These are phyloP conservation scores for Phyllotis vaccarum DNA, from an alignment of 2,797 vertebrate genomes.

Conservation along the genomic window DNA sequence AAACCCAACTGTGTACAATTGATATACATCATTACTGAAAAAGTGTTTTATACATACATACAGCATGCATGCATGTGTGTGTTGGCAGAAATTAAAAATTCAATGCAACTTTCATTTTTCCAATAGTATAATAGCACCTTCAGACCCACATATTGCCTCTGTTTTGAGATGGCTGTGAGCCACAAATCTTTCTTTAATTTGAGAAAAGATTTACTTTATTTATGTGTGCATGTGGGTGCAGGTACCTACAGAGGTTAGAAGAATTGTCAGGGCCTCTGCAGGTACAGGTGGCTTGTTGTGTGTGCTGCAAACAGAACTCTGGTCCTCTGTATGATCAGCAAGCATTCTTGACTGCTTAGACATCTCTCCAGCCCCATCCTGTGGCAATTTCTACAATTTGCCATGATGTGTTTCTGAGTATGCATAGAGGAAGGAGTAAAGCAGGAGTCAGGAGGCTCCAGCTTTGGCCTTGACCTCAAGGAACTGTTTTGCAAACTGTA, in stretches of 20 bases:
- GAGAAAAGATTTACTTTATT: too few species aligned
- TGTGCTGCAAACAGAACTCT: background rate
- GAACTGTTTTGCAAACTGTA: background rate
- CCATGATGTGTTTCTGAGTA: background rate
- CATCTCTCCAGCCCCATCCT: background rate
- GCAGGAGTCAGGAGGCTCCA: background rate
- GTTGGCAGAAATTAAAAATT: background rate
- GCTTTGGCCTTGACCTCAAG: conserved; percentile 3
- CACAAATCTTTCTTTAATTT: too few species aligned
- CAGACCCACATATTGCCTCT: background rate
- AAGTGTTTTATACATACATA: background rate
- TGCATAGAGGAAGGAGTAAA: background rate
- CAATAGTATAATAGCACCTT: background rate
- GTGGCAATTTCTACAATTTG: background rate
- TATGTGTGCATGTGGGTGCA: background rate
- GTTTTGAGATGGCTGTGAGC: background rate
- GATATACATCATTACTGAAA: background rate
- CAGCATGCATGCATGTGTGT: background rate
- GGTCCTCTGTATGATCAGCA: background rate
- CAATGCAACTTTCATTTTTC: background rate
- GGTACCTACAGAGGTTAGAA: background rate
- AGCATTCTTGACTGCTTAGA: background rate
- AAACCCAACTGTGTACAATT: background rate
- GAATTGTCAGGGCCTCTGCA: background rate
- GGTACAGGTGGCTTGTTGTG: background rate